Evolutionary conservation across 2,888 invertebrate genomes (phyloP).

Genomic region (Leistus spinibarbis): DNA sequence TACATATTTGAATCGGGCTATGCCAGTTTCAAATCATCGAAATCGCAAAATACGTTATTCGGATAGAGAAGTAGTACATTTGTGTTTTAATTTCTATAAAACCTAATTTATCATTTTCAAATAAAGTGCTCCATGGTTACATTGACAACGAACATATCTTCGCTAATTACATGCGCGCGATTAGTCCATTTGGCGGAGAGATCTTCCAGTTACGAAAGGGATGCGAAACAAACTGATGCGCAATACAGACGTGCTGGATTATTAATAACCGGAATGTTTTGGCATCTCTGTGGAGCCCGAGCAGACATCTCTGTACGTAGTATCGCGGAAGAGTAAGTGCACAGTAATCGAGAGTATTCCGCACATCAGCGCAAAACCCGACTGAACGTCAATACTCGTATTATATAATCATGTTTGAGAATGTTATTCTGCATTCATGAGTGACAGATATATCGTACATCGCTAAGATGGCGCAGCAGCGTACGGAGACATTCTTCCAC

Average conservation of each 20-base stretch:
- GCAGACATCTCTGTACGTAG: constrained; percentile 14
- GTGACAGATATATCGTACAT: not conserved
- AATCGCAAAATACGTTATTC: too few species aligned
- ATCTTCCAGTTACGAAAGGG: not conserved
- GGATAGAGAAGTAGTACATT: too few species aligned
- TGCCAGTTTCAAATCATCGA: too few species aligned
- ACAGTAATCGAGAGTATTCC: constrained; percentile 11
- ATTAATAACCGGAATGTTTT: constrained; percentile 37
- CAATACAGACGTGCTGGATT: constrained; percentile 8
- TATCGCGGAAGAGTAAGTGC: not conserved
- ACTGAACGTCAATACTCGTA: not conserved
- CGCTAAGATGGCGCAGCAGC: not conserved
- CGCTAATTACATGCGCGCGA: not conserved
- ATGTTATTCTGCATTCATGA: not conserved
- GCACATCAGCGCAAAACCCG: constrained; percentile 18
- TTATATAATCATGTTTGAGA: not conserved
- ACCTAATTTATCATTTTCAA: too few species aligned
- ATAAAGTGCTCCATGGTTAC: too few species aligned
- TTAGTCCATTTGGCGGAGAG: not conserved
- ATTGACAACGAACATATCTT: not conserved
- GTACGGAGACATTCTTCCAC: too few species aligned
- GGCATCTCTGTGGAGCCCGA: constrained; percentile 1
- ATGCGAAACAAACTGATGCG: too few species aligned
- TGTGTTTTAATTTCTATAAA: too few species aligned
- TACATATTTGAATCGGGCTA: too few species aligned